A percentile compares a stretch with the other conserved stretches of the same genome.
Conservation (phyloP, 2,113 vertebrate genomes). For the Paedocypris sp. region DNA sequence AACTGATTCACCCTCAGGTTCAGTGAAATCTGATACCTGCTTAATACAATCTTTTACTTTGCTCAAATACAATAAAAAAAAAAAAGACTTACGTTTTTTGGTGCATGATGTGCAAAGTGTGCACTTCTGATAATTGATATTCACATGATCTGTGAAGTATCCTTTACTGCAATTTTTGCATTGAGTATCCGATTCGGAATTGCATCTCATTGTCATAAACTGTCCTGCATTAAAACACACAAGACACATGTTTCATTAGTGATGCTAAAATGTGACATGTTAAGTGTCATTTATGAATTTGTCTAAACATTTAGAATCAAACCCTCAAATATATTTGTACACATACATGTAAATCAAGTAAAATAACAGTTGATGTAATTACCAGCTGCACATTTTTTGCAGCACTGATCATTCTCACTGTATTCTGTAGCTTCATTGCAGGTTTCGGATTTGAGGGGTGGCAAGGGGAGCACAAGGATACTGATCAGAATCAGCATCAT, state of each 20-base stretch:
- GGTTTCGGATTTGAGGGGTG: background rate
- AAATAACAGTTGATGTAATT: background rate
- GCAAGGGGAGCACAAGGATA: conserved; percentile 12
- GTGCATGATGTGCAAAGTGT: background rate
- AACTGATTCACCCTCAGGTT: conserved; percentile 24
- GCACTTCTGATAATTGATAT: background rate
- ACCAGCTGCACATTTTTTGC: conserved; percentile 34
- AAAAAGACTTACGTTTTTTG: conserved; percentile 17
- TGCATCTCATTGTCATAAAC: background rate
- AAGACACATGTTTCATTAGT: background rate
- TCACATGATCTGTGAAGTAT: background rate
- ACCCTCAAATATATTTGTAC: too few relatives aligned
- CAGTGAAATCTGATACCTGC: background rate
- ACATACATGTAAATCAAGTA: too few relatives aligned
- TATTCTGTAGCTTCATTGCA: background rate
- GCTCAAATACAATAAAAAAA: background rate
- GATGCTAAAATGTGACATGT: too few relatives aligned
- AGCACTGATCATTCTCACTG: background rate
- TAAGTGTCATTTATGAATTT: too few relatives aligned
- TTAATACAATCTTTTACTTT: background rate
- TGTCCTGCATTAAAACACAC: conserved; percentile 13
- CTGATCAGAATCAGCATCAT: conserved; percentile 21
- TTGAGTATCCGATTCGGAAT: accelerated
- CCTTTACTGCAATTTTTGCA: background rate
- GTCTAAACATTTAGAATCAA: too few relatives aligned